These are phyloP conservation scores for Ageneiosus marmoratus DNA, from an alignment of 2,113 vertebrate genomes.

Conservation along the genomic window DNA sequence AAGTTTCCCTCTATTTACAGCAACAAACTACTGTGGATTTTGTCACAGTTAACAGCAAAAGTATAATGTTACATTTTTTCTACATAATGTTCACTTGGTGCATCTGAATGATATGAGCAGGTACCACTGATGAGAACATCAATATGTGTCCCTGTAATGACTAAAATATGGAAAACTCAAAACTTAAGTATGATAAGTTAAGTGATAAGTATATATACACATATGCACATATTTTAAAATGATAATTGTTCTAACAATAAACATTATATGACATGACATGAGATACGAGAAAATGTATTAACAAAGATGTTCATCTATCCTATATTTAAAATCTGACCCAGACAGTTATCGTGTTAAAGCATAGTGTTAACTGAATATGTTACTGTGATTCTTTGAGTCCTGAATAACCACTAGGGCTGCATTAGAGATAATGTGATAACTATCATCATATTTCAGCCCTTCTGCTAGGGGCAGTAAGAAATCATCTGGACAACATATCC, in stretches of 20 bases:
- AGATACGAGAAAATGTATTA: neutral
- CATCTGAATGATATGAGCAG: neutral
- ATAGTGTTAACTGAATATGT: neutral
- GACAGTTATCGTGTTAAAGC: neutral
- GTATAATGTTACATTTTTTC: neutral
- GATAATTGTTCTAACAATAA: neutral
- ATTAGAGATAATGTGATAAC: too few relatives aligned
- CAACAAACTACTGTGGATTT: neutral
- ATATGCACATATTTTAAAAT: neutral
- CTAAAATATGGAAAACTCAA: neutral
- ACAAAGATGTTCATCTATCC: neutral
- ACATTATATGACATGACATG: neutral
- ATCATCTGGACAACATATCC: too few relatives aligned
- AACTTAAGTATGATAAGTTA: neutral
- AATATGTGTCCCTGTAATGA: neutral
- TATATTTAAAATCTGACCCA: neutral
- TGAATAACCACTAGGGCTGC: neutral
- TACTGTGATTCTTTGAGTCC: neutral
- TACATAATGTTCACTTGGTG: neutral
- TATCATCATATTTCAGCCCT: too few relatives aligned
- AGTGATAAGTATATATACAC: neutral
- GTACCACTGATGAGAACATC: neutral
- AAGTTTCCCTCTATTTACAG: neutral
- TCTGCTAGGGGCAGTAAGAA: too few relatives aligned
- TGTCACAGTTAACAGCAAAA: neutral